These are phyloP conservation scores for Xenopus laevis DNA, from an alignment of 2,113 vertebrate species.

Conservation along the genomic window DNA sequence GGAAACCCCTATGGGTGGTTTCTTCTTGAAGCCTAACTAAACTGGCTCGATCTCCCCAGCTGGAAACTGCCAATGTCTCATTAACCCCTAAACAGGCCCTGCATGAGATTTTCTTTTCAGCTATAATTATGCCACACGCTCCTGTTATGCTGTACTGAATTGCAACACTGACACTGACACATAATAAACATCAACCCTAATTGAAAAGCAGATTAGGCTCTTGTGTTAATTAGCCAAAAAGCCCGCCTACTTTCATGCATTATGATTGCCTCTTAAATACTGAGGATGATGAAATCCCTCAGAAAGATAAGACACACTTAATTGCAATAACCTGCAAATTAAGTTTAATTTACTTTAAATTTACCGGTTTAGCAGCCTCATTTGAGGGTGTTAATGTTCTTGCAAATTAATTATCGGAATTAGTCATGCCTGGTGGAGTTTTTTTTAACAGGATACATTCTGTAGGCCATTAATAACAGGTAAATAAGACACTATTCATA, in stretches of 20 bases:
- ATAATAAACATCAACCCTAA: constrained; percentile 81
- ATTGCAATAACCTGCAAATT: constrained; percentile 96
- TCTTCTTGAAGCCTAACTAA: constrained; percentile 94
- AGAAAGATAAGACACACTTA: constrained; percentile 89
- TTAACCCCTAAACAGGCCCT: constrained; percentile 99
- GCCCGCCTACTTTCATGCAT: constrained; percentile 83
- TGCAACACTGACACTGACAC: constrained; percentile 75
- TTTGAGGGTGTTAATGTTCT: constrained; percentile 96
- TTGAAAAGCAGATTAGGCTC: constrained; percentile 89
- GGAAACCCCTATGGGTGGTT: constrained; percentile 97
- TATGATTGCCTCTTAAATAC: constrained; percentile 85
- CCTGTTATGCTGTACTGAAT: constrained; percentile 75
- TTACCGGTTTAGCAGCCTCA: constrained; percentile 91
- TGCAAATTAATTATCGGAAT: constrained; percentile 99
- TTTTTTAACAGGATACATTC: constrained; percentile 76
- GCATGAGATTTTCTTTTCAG: constrained; percentile 85
- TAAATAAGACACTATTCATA: constrained; percentile 66
- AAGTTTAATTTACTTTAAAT: constrained; percentile 93
- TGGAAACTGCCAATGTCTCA: constrained; percentile 97
- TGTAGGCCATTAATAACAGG: constrained; percentile 90
- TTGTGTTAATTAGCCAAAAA: constrained; percentile 81
- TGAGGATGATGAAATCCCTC: constrained; percentile 82
- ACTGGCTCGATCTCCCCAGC: constrained; percentile 82
- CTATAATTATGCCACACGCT: constrained; percentile 80
- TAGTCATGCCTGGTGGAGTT: constrained; percentile 94